Conservation (phyloP, 2,888 invertebrate genomes). For the Sphinx pinastri region DNA sequence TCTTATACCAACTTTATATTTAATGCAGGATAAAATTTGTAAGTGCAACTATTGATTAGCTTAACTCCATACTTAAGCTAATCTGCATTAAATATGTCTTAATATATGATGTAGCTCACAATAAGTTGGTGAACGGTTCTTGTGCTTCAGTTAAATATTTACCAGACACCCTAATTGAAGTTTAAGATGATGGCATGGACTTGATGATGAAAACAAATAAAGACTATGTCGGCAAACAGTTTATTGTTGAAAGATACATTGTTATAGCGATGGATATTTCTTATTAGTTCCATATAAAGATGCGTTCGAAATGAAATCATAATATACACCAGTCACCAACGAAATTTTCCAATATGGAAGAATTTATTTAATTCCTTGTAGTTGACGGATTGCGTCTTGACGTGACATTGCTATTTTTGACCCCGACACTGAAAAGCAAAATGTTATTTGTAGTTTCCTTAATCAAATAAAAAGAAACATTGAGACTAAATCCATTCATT, state of each 20-base stretch:
- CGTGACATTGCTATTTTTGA: conserved; percentile 71
- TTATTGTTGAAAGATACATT: conserved; percentile 6
- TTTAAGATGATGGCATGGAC: too few relatives aligned
- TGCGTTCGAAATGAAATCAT: background rate
- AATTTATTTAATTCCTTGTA: conserved; percentile 37
- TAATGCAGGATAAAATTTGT: background rate
- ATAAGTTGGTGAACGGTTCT: too few relatives aligned
- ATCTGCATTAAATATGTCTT: too few relatives aligned
- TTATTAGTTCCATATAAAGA: background rate
- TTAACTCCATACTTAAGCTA: too few relatives aligned
- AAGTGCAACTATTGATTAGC: too few relatives aligned
- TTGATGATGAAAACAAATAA: background rate
- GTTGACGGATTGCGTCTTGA: conserved; percentile 70
- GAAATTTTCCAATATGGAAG: background rate
- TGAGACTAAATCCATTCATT: too few relatives aligned
- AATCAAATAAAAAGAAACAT: background rate
- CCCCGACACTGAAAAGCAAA: conserved; percentile 59
- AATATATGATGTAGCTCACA: too few relatives aligned
- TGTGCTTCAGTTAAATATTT: too few relatives aligned
- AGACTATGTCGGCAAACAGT: background rate
- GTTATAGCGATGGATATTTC: background rate
- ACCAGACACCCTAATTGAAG: too few relatives aligned
- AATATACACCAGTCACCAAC: background rate
- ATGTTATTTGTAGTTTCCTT: background rate
- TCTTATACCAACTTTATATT: background rate